Evolutionary conservation across 2,113 vertebrate genomes (phyloP), one percentile per base, ranked within the genome.

Genomic region (Corvus cornix): DNA sequence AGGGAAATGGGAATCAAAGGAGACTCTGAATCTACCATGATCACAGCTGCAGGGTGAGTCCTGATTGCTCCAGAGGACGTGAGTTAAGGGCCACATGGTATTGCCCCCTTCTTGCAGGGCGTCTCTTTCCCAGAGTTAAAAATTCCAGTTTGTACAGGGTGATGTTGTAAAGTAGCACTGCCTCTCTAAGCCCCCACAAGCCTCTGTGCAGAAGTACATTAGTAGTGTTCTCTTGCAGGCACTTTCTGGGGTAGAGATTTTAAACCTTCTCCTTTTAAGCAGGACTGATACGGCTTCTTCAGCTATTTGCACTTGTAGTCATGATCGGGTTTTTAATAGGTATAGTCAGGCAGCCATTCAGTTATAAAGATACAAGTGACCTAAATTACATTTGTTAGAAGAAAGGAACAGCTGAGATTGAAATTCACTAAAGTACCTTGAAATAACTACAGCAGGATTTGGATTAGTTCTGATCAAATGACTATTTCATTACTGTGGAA

Each of bases 381-480:
- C 90, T 96, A 92, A 89, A 96, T 96, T 68, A 53, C 55, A 72
- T 84, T 87, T 0, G 55, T 75, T 87, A 82, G 69, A 93, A 94
- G 76, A 95, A 93, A 93, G 89, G 80, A 94, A 89, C 68, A 95
- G 90, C 91, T 89, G 90, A 94, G 80, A 67, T 6, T 90, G 90
- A 49, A 84, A 87, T 90, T 94, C 73, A 84, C 83, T 88, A 24
- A 90, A 88, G 89, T 92, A 92, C 80, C 84, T 94, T 96, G 80
- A 92, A 93, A 92, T 95, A 87, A 82, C 83, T 93, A 69, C 62
- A 91, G 76, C 27, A 68, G 86, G 93, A 91, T 96, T 93, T 96
- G 92, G 90, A 96, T 97, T 95, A 94, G 52, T 88, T 94, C 80
- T 79, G 90, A 93, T 94, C 76, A 89, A 93, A 89, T 82, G 33